These are phyloP conservation scores for Vombatus ursinus DNA, from an alignment of 2,113 vertebrate species.

Conservation along the genomic window DNA sequence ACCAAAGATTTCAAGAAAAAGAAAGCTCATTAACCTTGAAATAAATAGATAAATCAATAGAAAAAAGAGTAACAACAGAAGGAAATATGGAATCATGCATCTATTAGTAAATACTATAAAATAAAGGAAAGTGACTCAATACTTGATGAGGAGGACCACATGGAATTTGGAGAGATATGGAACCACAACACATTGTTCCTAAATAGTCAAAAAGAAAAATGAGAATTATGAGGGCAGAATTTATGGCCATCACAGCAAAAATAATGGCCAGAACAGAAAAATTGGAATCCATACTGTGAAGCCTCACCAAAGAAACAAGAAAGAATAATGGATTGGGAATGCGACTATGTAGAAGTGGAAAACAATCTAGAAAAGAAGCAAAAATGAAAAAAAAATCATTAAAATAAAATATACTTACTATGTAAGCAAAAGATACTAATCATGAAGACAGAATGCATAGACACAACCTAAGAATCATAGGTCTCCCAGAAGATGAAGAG, in stretches of 20 bases:
- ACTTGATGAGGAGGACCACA: background rate
- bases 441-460: background rate
- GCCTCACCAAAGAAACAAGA: background rate
- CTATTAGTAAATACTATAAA: background rate
- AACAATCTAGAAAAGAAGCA: background rate
- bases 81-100: background rate
- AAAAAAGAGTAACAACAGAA: background rate
- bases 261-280: background rate
- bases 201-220: background rate
- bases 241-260: background rate
- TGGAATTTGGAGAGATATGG: background rate
- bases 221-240: background rate
- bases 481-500: background rate
- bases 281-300: background rate
- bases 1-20: background rate
- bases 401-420: background rate
- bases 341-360: background rate
- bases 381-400: background rate
- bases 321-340: background rate
- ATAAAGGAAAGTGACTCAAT: background rate
- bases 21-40: background rate
- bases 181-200: background rate
- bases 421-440: background rate
- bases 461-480: background rate
- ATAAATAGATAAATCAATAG: background rate